Percentiles rank a stretch among this genome's conserved stretches.
Evolutionary conservation across 2,113 vertebrate species (phyloP).

Genomic region (Rhynchomys soricoides): DNA sequence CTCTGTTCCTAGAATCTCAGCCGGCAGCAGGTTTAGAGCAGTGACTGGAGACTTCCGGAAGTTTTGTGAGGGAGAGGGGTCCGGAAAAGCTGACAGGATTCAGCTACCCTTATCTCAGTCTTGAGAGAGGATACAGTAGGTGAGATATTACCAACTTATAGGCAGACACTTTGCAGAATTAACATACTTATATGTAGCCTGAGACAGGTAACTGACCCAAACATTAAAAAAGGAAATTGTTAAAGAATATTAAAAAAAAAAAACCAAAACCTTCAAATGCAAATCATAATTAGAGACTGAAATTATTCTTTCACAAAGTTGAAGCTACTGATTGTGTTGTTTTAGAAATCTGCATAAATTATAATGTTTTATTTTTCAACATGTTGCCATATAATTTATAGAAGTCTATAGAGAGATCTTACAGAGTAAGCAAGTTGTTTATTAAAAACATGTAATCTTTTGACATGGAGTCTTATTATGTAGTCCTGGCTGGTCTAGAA

Average conservation of each 20-base stretch:
- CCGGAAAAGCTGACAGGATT: neutral
- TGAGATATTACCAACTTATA: neutral
- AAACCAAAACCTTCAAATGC: neutral
- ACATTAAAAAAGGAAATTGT: neutral
- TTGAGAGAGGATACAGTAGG: neutral
- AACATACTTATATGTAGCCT: neutral
- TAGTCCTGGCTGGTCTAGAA: neutral
- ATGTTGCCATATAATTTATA: neutral
- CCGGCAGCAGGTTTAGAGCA: neutral
- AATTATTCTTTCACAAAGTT: constrained; percentile 1
- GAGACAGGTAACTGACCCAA: neutral
- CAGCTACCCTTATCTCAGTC: neutral
- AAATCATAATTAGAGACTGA: neutral
- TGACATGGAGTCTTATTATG: neutral
- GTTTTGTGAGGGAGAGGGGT: neutral
- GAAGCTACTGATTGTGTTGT: neutral
- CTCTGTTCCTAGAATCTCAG: neutral
- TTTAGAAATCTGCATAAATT: constrained; percentile 6
- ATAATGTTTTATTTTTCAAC: neutral
- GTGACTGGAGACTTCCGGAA: too few species aligned
- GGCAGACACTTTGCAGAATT: neutral
- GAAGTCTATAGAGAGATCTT: neutral
- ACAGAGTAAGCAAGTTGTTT: neutral
- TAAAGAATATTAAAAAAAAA: constrained; percentile 11
- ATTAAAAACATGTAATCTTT: neutral